These are phyloP conservation scores for Psittacula echo DNA, from an alignment of 2,797 vertebrate genomes.

Conservation along the genomic window DNA sequence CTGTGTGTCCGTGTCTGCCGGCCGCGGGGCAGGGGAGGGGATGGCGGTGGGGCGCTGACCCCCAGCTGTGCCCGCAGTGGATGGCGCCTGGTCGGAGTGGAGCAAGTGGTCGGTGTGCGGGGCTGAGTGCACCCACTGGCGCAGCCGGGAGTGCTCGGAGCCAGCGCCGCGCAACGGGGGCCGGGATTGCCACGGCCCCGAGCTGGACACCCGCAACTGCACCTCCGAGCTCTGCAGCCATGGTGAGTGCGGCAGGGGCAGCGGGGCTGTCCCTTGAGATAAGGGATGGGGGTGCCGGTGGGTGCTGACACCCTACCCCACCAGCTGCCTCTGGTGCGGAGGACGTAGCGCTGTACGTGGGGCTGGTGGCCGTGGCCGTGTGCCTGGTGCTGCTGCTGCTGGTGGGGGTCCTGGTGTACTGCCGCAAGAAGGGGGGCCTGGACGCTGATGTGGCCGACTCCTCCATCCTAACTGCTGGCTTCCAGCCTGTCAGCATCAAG, in stretches of 20 bases:
- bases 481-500: constrained; percentile 99
- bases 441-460: constrained; percentile 96
- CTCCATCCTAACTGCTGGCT: constrained; percentile 97
- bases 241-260: constrained; percentile 79
- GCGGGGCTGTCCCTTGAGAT: no score
- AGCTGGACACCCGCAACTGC: constrained; percentile 95
- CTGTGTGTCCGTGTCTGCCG: neutral
- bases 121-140: constrained; percentile 93
- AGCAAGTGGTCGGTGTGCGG: constrained; percentile 96
- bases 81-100: constrained; percentile 95
- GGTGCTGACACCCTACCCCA: neutral
- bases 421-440: constrained; percentile 93
- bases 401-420: constrained; percentile 92
- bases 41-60: neutral
- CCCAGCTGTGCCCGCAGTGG: constrained; percentile 78
- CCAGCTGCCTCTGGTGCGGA: constrained; percentile 87
- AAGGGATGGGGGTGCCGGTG: accelerated
- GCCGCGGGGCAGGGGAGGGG: neutral
- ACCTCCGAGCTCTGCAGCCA: constrained; percentile 95
- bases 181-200: constrained; percentile 89
- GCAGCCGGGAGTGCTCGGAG: constrained; percentile 94
- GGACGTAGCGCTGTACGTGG: constrained; percentile 94
- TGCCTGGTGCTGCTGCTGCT: constrained; percentile 93
- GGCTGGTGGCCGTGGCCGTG: constrained; percentile 92
- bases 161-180: constrained; percentile 93